These are phyloP conservation scores for Plemyria rubiginata DNA, from an alignment of 2,888 invertebrate species.

Conservation along the genomic window DNA sequence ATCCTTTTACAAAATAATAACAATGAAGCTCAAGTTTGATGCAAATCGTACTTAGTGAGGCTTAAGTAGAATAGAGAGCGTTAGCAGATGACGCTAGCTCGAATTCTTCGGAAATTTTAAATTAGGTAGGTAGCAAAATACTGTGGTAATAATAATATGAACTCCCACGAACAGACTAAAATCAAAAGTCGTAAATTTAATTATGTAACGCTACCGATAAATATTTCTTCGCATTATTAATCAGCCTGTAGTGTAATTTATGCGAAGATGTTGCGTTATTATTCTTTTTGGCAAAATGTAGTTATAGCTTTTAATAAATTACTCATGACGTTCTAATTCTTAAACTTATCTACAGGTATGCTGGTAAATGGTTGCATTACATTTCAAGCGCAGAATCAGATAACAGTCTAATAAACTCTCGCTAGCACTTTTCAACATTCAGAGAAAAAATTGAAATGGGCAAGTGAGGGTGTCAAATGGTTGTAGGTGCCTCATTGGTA, in stretches of 20 bases:
- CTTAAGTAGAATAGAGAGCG: no score
- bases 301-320: constrained; percentile 3
- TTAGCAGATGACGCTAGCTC: no score
- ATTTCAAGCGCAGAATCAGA: no score
- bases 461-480: no score
- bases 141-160: neutral
- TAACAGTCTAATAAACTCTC: no score
- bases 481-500: no score
- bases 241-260: constrained; percentile 50
- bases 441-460: no score
- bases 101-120: neutral
- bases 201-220: constrained; percentile 46
- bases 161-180: constrained; percentile 28
- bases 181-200: constrained; percentile 42
- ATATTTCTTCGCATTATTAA: constrained; percentile 50
- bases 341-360: neutral
- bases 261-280: constrained; percentile 46
- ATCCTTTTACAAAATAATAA: no score
- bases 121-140: neutral
- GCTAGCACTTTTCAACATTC: no score
- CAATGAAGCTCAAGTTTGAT: no score
- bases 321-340: neutral
- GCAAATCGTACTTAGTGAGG: no score
- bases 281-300: constrained; percentile 22
- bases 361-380: no score